Conservation (phyloP, 2,888 invertebrate genomes). For the Cataglyphis albicans region DNA sequence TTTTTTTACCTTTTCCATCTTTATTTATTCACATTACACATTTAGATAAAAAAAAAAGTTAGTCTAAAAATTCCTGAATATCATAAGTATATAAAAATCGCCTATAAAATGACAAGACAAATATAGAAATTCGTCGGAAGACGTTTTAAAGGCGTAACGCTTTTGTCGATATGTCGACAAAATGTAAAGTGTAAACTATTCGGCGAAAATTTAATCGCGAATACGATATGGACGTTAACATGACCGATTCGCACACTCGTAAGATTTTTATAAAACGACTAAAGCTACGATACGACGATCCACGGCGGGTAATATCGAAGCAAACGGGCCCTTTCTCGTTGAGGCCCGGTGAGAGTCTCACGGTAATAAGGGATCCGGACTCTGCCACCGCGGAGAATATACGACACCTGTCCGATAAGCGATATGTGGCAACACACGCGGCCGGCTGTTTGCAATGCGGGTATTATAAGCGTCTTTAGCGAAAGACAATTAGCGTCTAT, state of each 20-base stretch:
- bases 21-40: neutral
- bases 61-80: neutral
- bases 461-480: constrained; percentile 34
- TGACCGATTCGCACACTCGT: constrained; percentile 29
- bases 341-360: constrained; percentile 51
- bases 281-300: constrained; percentile 19
- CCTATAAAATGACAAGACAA: neutral
- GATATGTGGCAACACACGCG: constrained; percentile 55
- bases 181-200: neutral
- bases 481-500: constrained; percentile 47
- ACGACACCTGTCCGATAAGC: constrained; percentile 67
- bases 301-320: constrained; percentile 42
- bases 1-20: neutral
- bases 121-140: neutral
- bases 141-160: neutral
- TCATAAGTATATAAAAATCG: neutral
- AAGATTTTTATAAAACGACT: constrained; percentile 38
- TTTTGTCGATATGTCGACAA: neutral
- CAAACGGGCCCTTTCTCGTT: constrained; percentile 40
- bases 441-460: constrained; percentile 33
- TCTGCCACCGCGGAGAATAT: constrained; percentile 59
- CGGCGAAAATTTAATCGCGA: constrained; percentile 18
- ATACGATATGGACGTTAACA: neutral
- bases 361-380: constrained; percentile 61
- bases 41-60: neutral